A percentile compares a stretch with the other conserved stretches of the same genome.
phyloP scores from a whole-genome alignment of 2,797 vertebrate species.

The Premnoplex brunnescens region DNA sequence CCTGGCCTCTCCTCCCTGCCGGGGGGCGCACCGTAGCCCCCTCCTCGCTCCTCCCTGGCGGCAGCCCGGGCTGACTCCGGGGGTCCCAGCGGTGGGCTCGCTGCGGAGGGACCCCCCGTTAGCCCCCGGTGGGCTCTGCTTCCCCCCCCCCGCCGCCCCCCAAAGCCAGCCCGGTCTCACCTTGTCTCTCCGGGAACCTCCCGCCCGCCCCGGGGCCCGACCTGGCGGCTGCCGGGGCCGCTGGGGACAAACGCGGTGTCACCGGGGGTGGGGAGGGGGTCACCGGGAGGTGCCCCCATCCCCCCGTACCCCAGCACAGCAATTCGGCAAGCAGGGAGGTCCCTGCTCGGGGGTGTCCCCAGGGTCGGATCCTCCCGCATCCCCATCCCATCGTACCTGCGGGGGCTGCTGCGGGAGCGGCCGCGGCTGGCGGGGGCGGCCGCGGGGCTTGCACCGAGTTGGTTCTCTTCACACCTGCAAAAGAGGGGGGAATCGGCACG shows the following conservation, averaged over 20 bases:
- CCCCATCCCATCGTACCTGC: conserved; percentile 71
- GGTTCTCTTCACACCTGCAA: conserved; percentile 76
- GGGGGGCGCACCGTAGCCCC: conserved; percentile 25
- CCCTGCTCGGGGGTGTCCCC: background rate
- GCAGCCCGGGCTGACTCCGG: background rate
- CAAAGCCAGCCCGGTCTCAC: background rate
- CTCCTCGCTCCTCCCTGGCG: conserved; percentile 72
- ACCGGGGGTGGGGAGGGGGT: background rate
- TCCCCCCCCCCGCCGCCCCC: background rate
- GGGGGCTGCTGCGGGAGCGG: conserved; percentile 22
- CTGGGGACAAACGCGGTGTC: background rate
- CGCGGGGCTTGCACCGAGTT: conserved; percentile 74
- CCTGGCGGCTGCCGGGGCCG: conserved; percentile 9
- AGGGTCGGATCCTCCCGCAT: background rate
- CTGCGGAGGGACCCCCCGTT: background rate
- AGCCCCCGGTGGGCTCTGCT: rapidly evolving
- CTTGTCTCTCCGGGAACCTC: conserved; percentile 72
- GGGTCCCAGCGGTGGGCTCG: background rate
- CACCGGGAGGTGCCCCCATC: background rate
- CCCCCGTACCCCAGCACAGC: background rate
- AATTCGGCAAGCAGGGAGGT: background rate
- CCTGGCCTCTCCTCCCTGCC: conserved; percentile 78
- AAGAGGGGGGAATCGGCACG: background rate
- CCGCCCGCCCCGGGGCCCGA: background rate
- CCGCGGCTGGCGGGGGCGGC: background rate